phyloP scores from a whole-genome alignment of 2,113 vertebrate genomes.

The Rhinoptilus africanus region DNA sequence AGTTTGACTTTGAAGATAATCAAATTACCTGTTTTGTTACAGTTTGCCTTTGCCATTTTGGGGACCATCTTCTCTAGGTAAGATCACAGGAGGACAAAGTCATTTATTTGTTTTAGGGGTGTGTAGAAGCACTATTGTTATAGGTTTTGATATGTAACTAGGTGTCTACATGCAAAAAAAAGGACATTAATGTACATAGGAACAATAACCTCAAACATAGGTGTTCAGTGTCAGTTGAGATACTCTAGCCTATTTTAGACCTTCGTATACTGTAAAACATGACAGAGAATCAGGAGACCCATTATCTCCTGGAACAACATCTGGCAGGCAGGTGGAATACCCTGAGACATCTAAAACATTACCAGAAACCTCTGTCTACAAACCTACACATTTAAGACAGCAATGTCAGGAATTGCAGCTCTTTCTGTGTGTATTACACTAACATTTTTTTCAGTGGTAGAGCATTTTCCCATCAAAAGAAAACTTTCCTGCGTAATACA shows the following conservation, averaged over 20 bases:
- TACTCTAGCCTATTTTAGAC: background rate
- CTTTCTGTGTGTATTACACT: background rate
- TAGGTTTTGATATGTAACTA: background rate
- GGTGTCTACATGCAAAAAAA: background rate
- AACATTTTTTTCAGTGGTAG: background rate
- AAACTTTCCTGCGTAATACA: background rate
- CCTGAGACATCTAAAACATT: background rate
- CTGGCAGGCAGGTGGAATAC: background rate
- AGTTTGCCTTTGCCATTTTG: background rate
- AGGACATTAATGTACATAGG: background rate
- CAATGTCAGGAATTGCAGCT: background rate
- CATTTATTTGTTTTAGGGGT: background rate
- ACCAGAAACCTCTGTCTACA: background rate
- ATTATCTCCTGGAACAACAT: background rate
- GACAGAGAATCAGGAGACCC: background rate
- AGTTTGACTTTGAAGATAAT: background rate
- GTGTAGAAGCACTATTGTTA: background rate
- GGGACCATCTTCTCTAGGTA: background rate
- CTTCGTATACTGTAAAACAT: background rate
- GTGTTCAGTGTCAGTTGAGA: background rate
- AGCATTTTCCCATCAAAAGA: background rate
- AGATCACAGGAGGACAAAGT: background rate
- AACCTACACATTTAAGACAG: background rate
- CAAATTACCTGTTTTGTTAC: background rate
- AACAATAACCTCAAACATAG: background rate